phyloP scores from a whole-genome alignment of 2,888 invertebrate species.

The Pachycephus smyrnensis region DNA sequence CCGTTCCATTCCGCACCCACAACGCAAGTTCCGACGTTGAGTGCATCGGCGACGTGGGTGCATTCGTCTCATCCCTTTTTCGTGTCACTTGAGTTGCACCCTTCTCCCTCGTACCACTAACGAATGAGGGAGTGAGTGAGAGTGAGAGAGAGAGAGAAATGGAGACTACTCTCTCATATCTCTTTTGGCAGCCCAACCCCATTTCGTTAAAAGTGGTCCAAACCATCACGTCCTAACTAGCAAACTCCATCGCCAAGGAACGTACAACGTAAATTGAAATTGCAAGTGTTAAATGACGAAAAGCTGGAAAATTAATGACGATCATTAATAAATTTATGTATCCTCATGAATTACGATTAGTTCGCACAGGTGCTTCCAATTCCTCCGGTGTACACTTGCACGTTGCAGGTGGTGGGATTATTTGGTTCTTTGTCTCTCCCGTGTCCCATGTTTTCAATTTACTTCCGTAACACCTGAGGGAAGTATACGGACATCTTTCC shows the following conservation, averaged over 20 bases:
- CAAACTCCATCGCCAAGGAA: background rate
- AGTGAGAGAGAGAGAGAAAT: too few relatives aligned
- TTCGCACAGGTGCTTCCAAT: background rate
- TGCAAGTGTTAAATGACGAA: background rate
- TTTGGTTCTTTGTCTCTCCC: background rate
- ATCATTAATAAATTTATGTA: background rate
- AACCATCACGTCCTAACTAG: background rate
- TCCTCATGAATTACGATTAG: background rate
- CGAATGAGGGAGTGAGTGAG: background rate
- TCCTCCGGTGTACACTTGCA: background rate
- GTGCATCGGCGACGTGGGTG: slow-evolving; percentile 58
- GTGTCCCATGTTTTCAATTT: slow-evolving; percentile 1
- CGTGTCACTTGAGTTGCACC: background rate
- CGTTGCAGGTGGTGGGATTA: background rate
- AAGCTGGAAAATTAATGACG: background rate
- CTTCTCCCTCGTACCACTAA: background rate
- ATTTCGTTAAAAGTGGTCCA: background rate
- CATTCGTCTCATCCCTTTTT: slow-evolving; percentile 49
- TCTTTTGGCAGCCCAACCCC: background rate
- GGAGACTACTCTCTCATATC: background rate
- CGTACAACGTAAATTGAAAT: background rate
- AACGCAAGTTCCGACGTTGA: slow-evolving; percentile 36
- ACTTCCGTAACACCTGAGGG: slow-evolving; percentile 51
- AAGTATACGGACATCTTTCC: background rate
- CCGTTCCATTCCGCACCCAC: slow-evolving; percentile 51